Conservation (phyloP, 1,140 invertebrate species). For the Leptestheria dahalacensis region DNA sequence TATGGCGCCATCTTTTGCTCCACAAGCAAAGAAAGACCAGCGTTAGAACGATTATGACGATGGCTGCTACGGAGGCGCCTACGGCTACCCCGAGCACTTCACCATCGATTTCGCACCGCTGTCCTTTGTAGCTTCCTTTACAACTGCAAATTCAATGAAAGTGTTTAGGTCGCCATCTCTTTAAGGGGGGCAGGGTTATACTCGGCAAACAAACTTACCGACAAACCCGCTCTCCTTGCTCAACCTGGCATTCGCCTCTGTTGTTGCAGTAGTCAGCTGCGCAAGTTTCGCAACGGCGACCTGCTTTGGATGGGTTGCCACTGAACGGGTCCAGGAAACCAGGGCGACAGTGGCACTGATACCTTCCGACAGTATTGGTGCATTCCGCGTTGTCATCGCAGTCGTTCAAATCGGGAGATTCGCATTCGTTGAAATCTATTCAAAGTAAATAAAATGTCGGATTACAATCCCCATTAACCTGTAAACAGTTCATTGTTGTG, state of each 20-base stretch:
- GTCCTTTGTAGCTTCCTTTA: constrained; percentile 68
- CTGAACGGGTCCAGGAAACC: constrained; percentile 60
- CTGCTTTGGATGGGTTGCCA: constrained; percentile 43
- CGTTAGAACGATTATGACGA: constrained; percentile 73
- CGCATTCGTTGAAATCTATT: constrained; percentile 78
- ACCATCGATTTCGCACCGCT: constrained; percentile 74
- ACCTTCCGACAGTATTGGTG: constrained; percentile 77
- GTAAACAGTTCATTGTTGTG: too few species aligned
- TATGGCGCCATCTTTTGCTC: constrained; percentile 75
- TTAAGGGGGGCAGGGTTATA: background rate
- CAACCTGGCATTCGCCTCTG: constrained; percentile 64
- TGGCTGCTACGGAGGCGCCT: constrained; percentile 69
- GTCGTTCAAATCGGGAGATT: constrained; percentile 69
- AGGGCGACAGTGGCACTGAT: constrained; percentile 62
- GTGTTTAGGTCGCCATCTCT: background rate
- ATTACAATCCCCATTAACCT: too few species aligned
- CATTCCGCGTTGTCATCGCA: constrained; percentile 71
- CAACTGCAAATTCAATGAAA: constrained; percentile 39
- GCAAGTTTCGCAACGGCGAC: constrained; percentile 59
- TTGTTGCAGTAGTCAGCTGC: constrained; percentile 53
- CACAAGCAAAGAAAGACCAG: constrained; percentile 75
- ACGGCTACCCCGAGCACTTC: constrained; percentile 79
- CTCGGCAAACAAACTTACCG: constrained; percentile 38
- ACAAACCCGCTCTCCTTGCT: constrained; percentile 57
- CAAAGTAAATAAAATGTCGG: background rate